These are phyloP conservation scores for Antechinus stuartii DNA, from an alignment of 2,113 vertebrate species.

Conservation along the genomic window DNA sequence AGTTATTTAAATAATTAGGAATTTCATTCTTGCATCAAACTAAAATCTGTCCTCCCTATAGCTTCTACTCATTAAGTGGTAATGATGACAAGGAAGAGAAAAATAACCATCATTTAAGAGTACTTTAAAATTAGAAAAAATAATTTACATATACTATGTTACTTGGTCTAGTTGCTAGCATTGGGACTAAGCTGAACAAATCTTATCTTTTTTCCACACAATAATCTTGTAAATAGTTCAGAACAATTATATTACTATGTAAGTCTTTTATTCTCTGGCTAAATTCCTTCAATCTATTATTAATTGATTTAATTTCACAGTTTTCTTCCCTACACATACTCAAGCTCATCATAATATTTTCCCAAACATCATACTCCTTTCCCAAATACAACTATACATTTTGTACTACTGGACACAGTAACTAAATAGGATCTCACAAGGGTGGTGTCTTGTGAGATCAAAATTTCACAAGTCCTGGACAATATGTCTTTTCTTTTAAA, in stretches of 20 bases:
- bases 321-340: neutral
- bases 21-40: neutral
- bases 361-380: neutral
- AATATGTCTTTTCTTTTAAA: neutral
- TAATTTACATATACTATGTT: neutral
- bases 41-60: neutral
- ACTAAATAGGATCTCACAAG: neutral
- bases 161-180: neutral
- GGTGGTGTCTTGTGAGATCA: neutral
- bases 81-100: neutral
- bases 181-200: neutral
- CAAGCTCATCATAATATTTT: neutral
- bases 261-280: neutral
- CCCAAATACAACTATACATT: neutral
- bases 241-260: neutral
- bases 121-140: neutral
- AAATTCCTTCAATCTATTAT: neutral
- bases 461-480: neutral
- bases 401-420: neutral
- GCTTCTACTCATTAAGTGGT: neutral
- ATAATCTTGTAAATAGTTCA: neutral
- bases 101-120: neutral
- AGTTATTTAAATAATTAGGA: neutral
- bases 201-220: neutral
- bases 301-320: neutral